Evolutionary conservation across 2,797 vertebrate genomes (phyloP).

Genomic region (Tenualosa ilisha): DNA sequence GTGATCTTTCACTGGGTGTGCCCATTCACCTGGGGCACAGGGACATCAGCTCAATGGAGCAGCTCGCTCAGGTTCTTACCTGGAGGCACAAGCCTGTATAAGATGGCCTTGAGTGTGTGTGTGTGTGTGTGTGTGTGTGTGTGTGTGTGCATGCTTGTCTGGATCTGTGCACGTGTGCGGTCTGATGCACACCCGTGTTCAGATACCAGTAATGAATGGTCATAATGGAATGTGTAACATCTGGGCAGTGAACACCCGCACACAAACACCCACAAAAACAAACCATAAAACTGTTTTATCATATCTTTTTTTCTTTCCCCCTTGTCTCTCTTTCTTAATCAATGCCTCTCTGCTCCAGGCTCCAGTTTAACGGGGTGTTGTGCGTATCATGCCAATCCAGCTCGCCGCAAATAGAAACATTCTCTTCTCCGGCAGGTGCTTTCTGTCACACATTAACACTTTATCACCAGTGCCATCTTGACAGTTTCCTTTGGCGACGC

Average conservation of each 20-base stretch:
- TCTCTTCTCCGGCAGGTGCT: constrained; percentile 73
- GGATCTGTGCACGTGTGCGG: background rate
- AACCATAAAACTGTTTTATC: constrained; percentile 62
- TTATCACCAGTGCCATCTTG: constrained; percentile 81
- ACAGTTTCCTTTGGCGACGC: constrained; percentile 76
- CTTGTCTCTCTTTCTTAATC: constrained; percentile 62
- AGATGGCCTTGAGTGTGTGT: background rate
- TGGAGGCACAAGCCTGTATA: background rate
- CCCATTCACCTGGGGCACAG: background rate
- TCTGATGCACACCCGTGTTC: background rate
- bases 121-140: constrained; percentile 1
- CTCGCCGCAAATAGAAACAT: constrained; percentile 76
- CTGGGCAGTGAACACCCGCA: background rate
- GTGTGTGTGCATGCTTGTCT: background rate
- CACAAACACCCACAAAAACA: constrained; percentile 21
- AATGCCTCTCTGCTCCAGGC: constrained; percentile 72
- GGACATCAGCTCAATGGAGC: background rate
- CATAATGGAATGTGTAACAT: background rate
- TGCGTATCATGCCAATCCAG: constrained; percentile 71
- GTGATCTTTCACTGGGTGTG: background rate
- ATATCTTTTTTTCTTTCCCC: constrained; percentile 47
- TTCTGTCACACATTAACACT: constrained; percentile 79
- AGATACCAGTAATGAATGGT: background rate
- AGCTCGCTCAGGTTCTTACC: background rate
- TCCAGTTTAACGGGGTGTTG: constrained; percentile 68